Evolutionary conservation across 2,113 vertebrate species (phyloP).

Genomic region (Bothrops jararaca): DNA sequence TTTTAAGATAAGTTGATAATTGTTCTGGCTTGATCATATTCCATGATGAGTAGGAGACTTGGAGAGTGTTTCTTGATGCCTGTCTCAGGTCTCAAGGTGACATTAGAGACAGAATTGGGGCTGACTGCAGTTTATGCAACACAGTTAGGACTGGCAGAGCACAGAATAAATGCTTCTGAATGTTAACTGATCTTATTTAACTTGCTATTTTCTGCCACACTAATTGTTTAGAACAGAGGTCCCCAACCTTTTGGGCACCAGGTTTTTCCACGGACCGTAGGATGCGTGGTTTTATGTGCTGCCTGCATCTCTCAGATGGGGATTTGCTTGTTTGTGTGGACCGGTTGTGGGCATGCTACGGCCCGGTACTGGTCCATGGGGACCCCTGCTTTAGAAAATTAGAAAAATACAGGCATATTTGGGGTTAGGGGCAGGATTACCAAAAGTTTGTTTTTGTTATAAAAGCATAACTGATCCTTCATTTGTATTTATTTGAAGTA

Average conservation of each 20-base stretch:
- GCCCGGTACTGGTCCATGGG: too few species aligned
- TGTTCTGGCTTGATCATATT: neutral
- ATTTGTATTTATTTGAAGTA: neutral
- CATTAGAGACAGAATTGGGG: neutral
- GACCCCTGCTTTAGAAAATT: neutral
- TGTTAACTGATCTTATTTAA: neutral
- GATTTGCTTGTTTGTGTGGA: too few species aligned
- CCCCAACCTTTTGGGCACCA: too few species aligned
- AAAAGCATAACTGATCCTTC: neutral
- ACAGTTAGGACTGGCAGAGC: neutral
- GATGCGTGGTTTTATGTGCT: too few species aligned
- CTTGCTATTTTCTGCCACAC: neutral
- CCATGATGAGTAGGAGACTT: neutral
- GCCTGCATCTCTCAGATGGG: too few species aligned
- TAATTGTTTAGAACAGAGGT: neutral
- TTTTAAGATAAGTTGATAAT: neutral
- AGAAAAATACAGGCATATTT: neutral
- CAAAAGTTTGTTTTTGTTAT: neutral
- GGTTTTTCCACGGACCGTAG: too few species aligned
- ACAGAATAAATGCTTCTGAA: neutral
- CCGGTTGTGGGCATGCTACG: too few species aligned
- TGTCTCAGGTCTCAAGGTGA: neutral
- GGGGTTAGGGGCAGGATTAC: neutral
- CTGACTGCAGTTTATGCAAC: neutral
- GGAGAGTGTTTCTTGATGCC: neutral